phyloP scores from a whole-genome alignment of 2,113 vertebrate genomes.

The Ploceus nigricollis region DNA sequence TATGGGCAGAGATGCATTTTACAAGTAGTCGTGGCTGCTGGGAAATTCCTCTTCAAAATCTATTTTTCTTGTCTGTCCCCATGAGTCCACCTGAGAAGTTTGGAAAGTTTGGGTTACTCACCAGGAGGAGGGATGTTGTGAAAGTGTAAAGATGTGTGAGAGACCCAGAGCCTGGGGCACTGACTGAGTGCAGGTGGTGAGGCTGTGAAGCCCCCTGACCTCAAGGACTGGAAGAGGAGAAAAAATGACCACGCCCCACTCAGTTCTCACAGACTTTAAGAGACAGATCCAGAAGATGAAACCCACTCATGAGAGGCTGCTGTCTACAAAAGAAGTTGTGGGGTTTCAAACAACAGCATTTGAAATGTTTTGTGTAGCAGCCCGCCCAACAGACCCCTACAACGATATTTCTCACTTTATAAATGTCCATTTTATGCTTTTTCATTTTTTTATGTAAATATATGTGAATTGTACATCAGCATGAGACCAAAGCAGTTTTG shows the following conservation, averaged over 20 bases:
- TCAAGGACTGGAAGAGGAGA: not conserved
- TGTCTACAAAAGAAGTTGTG: not conserved
- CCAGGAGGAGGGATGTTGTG: not conserved
- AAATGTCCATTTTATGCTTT: not conserved
- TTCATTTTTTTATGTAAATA: not conserved
- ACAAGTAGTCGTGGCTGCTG: not conserved
- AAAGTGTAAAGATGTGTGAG: rapidly evolving
- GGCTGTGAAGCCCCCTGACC: not conserved
- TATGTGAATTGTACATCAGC: not conserved
- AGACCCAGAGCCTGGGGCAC: not conserved
- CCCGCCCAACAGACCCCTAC: not conserved
- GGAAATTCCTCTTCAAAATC: not conserved
- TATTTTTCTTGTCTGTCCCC: not conserved
- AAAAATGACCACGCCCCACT: not conserved
- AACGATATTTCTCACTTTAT: not conserved
- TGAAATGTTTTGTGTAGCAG: not conserved
- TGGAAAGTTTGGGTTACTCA: not conserved
- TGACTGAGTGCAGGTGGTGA: not conserved
- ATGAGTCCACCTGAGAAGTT: not conserved
- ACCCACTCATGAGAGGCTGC: rapidly evolving
- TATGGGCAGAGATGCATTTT: not conserved
- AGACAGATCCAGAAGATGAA: not conserved
- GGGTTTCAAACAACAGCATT: not conserved
- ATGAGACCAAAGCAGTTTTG: not conserved
- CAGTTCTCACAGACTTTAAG: not conserved